Base-by-base conservation (phyloP, 2,797 vertebrate genomes). In the Ceryle rudis region DNA sequence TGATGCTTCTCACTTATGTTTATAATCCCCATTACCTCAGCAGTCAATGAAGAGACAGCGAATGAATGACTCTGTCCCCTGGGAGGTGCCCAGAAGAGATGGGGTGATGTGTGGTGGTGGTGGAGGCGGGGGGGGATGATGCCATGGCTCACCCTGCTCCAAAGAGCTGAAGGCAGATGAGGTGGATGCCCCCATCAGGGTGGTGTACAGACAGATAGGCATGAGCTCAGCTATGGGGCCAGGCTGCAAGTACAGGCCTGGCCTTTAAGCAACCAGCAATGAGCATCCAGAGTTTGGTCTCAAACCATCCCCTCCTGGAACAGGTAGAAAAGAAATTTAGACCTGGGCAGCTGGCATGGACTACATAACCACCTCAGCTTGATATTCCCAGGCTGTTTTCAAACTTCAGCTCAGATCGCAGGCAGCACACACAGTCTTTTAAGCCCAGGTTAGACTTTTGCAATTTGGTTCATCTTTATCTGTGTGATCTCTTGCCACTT, bases 241-340 rank as follows among this genome's bases (percentile, higher is more conserved):
- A 70, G 39, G 39, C 64, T 77, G 37, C 28, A 39, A 37, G 33
- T 26, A 42, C 47, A 14, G 61, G 14, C 60, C 51, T 61, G 69
- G 23, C 54, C n/a, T 64, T 46, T 26, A 29, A 49, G 65, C 16
- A n/a, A 14, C 44, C 41, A n/a, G 28, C 49, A 62, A 5, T 2
- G 15, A 58, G 7, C 29, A 26, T 10, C 0, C 0, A 31, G 39
- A 31, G 9, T n/a, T 66, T 85, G 37, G 6, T 61, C 55, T 52
- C 72, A 66, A 65, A 81, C 12, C 26, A 25, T 39, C 44, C 35
- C 1, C 1, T 74, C 73, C 37, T 35, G 49, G 33, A 57, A 85
- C 8, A 90, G 8, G 14, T 28, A 9, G 39, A 54, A 35, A 65
- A 67, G 58, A 81, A 74, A 52, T 54, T 58, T 42, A 80, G 58